Evolutionary conservation across 2,113 vertebrate species (phyloP).

Genomic region (Platichthys stellatus): DNA sequence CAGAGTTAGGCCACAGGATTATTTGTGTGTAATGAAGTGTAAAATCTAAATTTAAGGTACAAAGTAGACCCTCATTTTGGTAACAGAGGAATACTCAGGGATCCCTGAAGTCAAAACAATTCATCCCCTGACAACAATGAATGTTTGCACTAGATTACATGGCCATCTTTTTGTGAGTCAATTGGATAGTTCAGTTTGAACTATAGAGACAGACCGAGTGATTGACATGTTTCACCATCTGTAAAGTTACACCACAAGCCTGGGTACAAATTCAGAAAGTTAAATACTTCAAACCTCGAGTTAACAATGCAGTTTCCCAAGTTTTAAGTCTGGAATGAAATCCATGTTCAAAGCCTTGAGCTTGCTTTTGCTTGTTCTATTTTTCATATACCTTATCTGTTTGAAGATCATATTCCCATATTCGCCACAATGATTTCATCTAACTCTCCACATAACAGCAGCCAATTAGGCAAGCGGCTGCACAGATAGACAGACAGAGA

Average conservation of each 20-base stretch:
- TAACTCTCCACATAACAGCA: slow-evolving; percentile 31
- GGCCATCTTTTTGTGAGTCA: background rate
- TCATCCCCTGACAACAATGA: too few relatives aligned
- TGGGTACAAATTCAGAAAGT: background rate
- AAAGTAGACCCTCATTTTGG: too few relatives aligned
- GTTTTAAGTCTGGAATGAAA: background rate
- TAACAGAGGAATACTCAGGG: too few relatives aligned
- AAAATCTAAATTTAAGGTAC: too few relatives aligned
- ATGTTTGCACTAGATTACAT: too few relatives aligned
- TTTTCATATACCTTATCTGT: slow-evolving; percentile 1
- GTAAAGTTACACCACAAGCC: too few relatives aligned
- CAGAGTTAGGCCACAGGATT: background rate
- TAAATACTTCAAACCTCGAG: background rate
- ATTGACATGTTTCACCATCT: background rate
- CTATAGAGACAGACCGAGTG: background rate
- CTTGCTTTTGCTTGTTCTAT: background rate
- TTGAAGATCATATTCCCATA: background rate
- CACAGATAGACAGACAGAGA: slow-evolving; percentile 3
- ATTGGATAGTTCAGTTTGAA: background rate
- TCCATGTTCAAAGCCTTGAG: background rate
- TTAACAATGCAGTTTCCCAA: background rate
- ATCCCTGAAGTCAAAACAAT: too few relatives aligned
- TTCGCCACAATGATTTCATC: slow-evolving; percentile 12
- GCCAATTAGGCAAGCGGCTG: slow-evolving; percentile 28
- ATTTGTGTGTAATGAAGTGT: too few relatives aligned